phyloP scores from a whole-genome alignment of 2,888 invertebrate genomes.

The Callyntrura guangdongensis region DNA sequence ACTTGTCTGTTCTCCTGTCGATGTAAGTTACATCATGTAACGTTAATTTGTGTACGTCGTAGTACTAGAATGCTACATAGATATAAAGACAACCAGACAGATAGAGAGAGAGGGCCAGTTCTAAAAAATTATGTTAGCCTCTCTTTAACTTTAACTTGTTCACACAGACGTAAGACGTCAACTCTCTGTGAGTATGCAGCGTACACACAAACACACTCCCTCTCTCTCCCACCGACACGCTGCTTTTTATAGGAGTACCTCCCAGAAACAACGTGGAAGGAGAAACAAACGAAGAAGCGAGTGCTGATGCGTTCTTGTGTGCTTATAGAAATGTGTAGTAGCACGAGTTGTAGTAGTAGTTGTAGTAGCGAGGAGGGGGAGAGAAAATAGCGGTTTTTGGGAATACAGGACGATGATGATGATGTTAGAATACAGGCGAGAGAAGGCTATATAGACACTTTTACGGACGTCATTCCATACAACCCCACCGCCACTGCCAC shows the following conservation, averaged over 20 bases:
- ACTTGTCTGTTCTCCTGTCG: no score
- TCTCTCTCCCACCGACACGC: not conserved
- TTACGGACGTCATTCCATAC: constrained; percentile 78
- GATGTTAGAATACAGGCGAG: not conserved
- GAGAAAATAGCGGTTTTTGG: constrained; percentile 27
- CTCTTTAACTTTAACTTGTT: not conserved
- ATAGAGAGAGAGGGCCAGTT: no score
- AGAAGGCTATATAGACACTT: constrained; percentile 76
- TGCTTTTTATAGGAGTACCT: not conserved
- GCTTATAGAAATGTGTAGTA: not conserved
- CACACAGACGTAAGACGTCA: not conserved
- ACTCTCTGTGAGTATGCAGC: not conserved
- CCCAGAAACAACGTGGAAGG: constrained; percentile 8
- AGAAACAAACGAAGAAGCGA: not conserved
- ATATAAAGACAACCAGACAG: no score
- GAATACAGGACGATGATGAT: not conserved
- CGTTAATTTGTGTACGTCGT: no score
- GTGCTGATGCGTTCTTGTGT: not conserved
- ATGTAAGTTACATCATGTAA: no score
- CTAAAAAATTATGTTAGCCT: no score
- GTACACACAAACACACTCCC: no score
- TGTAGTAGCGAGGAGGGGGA: not conserved
- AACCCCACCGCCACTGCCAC: constrained; percentile 42
- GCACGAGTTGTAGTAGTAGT: not conserved
- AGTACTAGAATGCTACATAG: no score